Evolutionary conservation across 2,797 vertebrate species (phyloP), one percentile per base, ranked within the genome.

Genomic region (Sebastolobus alascanus): DNA sequence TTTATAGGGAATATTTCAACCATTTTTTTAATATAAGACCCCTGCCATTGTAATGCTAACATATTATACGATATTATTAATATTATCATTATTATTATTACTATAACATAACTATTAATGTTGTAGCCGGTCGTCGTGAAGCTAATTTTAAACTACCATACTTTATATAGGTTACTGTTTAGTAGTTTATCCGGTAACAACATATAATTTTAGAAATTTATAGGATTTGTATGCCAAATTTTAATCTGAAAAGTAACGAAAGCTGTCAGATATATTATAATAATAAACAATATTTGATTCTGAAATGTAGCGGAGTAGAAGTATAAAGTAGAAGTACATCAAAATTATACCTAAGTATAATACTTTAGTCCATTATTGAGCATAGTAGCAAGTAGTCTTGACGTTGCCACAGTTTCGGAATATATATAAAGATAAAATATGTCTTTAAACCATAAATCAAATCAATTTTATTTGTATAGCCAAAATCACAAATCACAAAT

Each of bases 111-210:
- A 46, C 18, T 72, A 33, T 22, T 31, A n/a, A 31, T 46, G 1
- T 20, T 58, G 54, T 58, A 1, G 2, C 4, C 2, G 6, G 27
- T 58, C 25, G 0, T 25, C 0, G 27, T 16, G 25, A 6, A 58
- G 25, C 5, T 25, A 6, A 25, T 55, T 55, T 55, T 6, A 25
- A 25, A 55, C n/a, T 46, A 54, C 3, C 4, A 14, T 22, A 35
- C 25, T 50, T 31, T 50, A 50, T 31, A 64, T 40, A 16, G 43
- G 16, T 7, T 46, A 5, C 0, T 46, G 3, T 46, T 46, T 46
- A 8, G 0, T 2, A 25, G 37, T 40, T 64, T 16, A 40, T 14
- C 22, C 37, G 0, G 16, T 16, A 25, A 40, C 13, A 65, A 40
- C 16, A 27, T 40, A 65, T 40, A 3, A 64, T 65, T 38, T 25